These are phyloP conservation scores for Tachina fera DNA, from an alignment of 2,888 invertebrate genomes.

Conservation along the genomic window DNA sequence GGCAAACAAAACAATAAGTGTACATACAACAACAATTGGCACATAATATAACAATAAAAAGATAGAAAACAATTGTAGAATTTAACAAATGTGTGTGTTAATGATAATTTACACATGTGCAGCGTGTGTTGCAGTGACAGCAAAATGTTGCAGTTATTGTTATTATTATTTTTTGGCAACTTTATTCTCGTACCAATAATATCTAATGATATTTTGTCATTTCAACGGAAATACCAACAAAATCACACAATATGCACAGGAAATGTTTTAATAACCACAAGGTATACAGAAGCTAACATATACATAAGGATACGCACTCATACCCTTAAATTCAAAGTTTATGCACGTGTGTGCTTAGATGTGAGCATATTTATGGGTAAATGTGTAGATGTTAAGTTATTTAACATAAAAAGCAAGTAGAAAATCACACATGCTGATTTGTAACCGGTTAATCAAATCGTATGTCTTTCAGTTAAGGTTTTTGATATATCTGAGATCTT, in stretches of 20 bases:
- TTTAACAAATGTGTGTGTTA: background rate
- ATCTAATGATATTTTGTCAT: conserved; percentile 70
- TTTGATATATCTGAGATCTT: no score
- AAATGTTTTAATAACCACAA: conserved; percentile 72
- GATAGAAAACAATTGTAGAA: conserved; percentile 38
- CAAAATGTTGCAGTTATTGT: conserved; percentile 28
- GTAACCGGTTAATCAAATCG: conserved; percentile 1
- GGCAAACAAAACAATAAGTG: conserved; percentile 48
- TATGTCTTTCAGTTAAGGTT: background rate
- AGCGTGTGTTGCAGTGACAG: conserved; percentile 23
- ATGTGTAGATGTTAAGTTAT: background rate
- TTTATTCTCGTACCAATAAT: conserved; percentile 57
- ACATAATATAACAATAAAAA: conserved; percentile 41
- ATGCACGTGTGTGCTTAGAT: background rate
- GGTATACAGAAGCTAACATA: conserved; percentile 44
- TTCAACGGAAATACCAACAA: conserved; percentile 69
- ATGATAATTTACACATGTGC: conserved; percentile 19
- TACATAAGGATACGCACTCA: conserved; percentile 1
- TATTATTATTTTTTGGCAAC: conserved; percentile 68
- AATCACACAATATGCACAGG: conserved; percentile 59
- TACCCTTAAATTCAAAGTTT: conserved; percentile 14
- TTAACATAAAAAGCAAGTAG: conserved; percentile 49
- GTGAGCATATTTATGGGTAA: background rate
- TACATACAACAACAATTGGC: conserved; percentile 25
- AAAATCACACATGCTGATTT: background rate